Conservation (phyloP, 2,797 vertebrate genomes). For the Melanogrammus aeglefinus region DNA sequence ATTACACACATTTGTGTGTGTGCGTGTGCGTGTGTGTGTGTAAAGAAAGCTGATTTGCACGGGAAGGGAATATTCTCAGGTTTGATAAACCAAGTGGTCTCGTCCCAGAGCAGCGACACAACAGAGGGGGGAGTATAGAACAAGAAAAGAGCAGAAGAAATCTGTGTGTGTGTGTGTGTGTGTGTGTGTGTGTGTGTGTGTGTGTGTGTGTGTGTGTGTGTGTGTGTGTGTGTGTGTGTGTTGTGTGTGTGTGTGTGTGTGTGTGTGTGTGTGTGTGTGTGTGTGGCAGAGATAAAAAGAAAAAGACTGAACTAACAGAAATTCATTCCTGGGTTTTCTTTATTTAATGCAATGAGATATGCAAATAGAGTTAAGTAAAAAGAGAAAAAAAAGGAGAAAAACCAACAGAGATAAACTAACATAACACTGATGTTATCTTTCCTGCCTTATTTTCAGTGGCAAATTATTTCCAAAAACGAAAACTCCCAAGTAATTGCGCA, state of each 20-base stretch:
- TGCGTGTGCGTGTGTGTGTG: conserved; percentile 50
- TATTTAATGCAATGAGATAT: conserved; percentile 69
- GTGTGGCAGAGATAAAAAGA: conserved; percentile 19
- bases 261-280: conserved; percentile 10
- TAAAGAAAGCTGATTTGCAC: conserved; percentile 69
- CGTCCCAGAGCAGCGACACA: conserved; percentile 51
- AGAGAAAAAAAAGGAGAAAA: background rate
- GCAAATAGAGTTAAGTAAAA: conserved; percentile 56
- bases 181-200: background rate
- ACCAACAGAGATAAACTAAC: conserved; percentile 35
- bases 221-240: background rate
- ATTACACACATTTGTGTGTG: conserved; percentile 64
- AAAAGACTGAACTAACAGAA: conserved; percentile 17
- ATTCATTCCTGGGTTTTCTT: conserved; percentile 58
- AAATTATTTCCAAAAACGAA: conserved; percentile 69
- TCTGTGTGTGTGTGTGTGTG: background rate
- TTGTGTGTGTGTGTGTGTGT: background rate
- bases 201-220: background rate
- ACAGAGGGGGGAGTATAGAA: conserved; percentile 21
- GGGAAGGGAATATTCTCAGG: conserved; percentile 68
- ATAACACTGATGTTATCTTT: conserved; percentile 68
- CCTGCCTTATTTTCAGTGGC: conserved; percentile 59
- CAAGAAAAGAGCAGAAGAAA: background rate
- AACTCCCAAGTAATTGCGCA: conserved; percentile 69
- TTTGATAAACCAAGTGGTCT: conserved; percentile 65